phyloP scores from a whole-genome alignment of 2,113 vertebrate species.

The Charina bottae region DNA sequence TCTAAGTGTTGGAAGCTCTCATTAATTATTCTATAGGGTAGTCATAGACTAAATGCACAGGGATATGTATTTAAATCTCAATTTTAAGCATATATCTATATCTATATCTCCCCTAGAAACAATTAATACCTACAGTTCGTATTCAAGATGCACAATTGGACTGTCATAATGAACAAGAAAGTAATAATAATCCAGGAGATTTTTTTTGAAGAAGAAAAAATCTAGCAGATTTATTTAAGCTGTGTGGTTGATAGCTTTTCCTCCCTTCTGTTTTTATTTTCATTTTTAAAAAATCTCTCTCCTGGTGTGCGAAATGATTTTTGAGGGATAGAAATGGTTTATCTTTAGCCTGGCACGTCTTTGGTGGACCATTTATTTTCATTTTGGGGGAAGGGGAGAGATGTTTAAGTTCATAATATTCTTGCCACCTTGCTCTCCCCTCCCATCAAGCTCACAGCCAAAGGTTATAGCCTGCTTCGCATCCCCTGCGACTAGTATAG shows the following conservation, averaged over 20 bases:
- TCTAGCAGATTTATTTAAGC: conserved; percentile 27
- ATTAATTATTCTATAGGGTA: conserved; percentile 37
- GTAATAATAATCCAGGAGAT: not conserved
- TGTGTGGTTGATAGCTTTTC: not conserved
- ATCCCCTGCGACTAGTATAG: conserved; percentile 50
- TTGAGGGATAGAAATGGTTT: conserved; percentile 43
- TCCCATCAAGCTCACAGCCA: conserved; percentile 59
- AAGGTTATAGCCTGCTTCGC: conserved; percentile 56
- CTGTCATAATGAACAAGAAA: not conserved
- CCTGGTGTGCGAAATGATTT: conserved; percentile 46
- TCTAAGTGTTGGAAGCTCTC: conserved; percentile 30
- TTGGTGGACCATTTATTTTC: conserved; percentile 67
- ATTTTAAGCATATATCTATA: not conserved
- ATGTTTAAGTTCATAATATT: conserved; percentile 71
- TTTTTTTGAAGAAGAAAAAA: conserved; percentile 43
- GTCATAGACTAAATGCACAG: not conserved
- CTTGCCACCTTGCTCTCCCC: conserved; percentile 51
- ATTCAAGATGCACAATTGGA: conserved; percentile 33
- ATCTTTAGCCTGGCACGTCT: conserved; percentile 42
- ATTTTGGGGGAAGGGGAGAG: conserved; percentile 59
- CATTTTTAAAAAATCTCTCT: conserved; percentile 15
- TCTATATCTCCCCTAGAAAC: not conserved
- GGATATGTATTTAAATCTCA: not conserved
- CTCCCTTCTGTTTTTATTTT: not conserved
- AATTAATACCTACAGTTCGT: not conserved